Conservation (phyloP, 2,113 vertebrate genomes). For the Lagopus leucura region DNA sequence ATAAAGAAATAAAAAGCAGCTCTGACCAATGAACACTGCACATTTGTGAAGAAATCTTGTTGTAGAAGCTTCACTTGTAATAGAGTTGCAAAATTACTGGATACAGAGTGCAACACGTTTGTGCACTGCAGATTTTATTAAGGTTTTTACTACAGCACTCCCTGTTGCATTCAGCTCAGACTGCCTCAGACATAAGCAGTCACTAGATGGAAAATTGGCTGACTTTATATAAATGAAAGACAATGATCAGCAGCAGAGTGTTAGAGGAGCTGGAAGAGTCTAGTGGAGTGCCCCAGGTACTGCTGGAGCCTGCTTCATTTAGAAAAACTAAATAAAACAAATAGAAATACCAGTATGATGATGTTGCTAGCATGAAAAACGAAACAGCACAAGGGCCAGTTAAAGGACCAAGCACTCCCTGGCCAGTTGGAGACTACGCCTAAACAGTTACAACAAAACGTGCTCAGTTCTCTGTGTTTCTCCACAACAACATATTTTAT, state of each 20-base stretch:
- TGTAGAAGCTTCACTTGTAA: background rate
- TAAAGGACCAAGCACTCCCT: background rate
- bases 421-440: background rate
- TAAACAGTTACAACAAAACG: background rate
- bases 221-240: background rate
- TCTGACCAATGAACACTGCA: background rate
- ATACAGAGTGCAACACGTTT: fast-evolving
- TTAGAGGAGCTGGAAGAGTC: background rate
- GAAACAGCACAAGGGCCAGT: background rate
- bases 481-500: background rate
- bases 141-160: background rate
- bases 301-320: background rate
- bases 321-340: background rate
- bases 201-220: background rate
- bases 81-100: background rate
- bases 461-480: background rate
- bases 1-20: background rate
- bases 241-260: background rate
- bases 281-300: background rate
- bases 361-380: background rate
- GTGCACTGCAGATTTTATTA: background rate
- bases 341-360: background rate
- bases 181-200: background rate
- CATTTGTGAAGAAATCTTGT: background rate
- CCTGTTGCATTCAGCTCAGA: background rate